Conservation (phyloP, 2,888 invertebrate genomes). For the Hylaea fasciaria region DNA sequence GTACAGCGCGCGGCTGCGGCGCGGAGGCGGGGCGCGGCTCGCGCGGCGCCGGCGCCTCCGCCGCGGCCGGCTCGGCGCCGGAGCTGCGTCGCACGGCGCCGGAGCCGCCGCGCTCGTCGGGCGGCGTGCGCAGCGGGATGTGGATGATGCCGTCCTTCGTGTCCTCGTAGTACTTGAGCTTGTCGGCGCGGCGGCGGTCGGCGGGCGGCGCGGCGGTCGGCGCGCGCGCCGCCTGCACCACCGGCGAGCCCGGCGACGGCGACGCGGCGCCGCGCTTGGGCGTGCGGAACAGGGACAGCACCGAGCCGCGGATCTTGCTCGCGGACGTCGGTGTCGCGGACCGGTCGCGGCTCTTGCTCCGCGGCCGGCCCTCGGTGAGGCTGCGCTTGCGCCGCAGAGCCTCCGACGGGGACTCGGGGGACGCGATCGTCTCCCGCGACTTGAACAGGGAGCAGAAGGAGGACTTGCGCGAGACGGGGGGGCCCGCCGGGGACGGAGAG, state of each 20-base stretch:
- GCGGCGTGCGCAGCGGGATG: slow-evolving; percentile 91
- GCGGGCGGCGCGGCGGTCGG: slow-evolving; percentile 44
- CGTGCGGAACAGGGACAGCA: slow-evolving; percentile 88
- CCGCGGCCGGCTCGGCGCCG: slow-evolving; percentile 33
- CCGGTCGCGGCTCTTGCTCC: slow-evolving; percentile 88
- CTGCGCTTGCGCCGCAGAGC: slow-evolving; percentile 74
- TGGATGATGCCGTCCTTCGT: slow-evolving; percentile 87
- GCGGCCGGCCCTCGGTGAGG: slow-evolving; percentile 80
- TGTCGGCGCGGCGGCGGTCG: slow-evolving; percentile 57
- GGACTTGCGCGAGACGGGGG: slow-evolving; percentile 89
- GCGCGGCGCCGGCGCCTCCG: slow-evolving; percentile 46
- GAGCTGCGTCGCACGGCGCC: slow-evolving; percentile 43
- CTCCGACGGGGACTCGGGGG: slow-evolving; percentile 86
- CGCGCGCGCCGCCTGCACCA: slow-evolving; percentile 54
- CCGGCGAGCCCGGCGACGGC: slow-evolving; percentile 69
- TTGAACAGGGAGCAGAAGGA: slow-evolving; percentile 93
- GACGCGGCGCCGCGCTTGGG: slow-evolving; percentile 70
- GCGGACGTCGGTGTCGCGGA: slow-evolving; percentile 84
- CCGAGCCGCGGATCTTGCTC: slow-evolving; percentile 86
- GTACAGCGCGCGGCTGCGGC: slow-evolving; percentile 48
- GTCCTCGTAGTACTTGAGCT: slow-evolving; percentile 86
- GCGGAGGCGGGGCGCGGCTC: slow-evolving; percentile 52
- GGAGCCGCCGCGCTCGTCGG: slow-evolving; percentile 84
- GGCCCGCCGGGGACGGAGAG: slow-evolving; percentile 88
- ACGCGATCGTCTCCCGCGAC: slow-evolving; percentile 87